Evolutionary conservation across 2,113 vertebrate species (phyloP), one percentile per base, ranked within the genome.

Genomic region (Ctenodactylus gundi): DNA sequence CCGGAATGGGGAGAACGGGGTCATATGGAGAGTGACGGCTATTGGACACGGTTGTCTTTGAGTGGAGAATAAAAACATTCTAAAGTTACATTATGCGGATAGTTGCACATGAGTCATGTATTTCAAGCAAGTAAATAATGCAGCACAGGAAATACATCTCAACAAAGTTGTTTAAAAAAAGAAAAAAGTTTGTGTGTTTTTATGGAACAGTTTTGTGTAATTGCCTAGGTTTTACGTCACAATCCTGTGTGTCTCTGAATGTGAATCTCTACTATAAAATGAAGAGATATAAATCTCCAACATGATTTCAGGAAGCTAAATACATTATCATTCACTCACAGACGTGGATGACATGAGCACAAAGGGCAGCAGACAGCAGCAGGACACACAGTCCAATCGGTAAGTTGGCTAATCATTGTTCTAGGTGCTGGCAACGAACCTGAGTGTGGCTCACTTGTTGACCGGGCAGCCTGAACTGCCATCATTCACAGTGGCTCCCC

Each of bases 261-360:
- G 34, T 55, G 60, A 94, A 49, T 57, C 41, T 3, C 44, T 77
- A 57, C 36, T 31, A 6, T 78, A 57, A 78, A 86, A 65, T 88
- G 41, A 88, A 20, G 49, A 44, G 44, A 46, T n/a, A 64, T 62
- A 64, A 62, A 90, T 88, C 75, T 29, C 68, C 78, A 85, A 70
- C 7, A 67, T 67, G 31, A 64, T 78, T 83, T 86, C 62, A 88
- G 77, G 55, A 95, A 93, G 46, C 27, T 70, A 75, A 81, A 84
- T 34, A 7, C 36, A 84, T 58, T 53, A 34, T 73, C 39, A 46
- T 81, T 89, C 83, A 15, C 12, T 68, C 53, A 41, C 7, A 2
- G 55, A 75, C 44, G 34, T 9, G 8, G 75, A 80, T 70, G 51
- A 67, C n/a, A 17, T 0, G 25, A 76, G 12, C 65, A 36, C n/a